These are phyloP conservation scores for Ranitomeya variabilis DNA, from an alignment of 2,113 vertebrate genomes.

Conservation along the genomic window DNA sequence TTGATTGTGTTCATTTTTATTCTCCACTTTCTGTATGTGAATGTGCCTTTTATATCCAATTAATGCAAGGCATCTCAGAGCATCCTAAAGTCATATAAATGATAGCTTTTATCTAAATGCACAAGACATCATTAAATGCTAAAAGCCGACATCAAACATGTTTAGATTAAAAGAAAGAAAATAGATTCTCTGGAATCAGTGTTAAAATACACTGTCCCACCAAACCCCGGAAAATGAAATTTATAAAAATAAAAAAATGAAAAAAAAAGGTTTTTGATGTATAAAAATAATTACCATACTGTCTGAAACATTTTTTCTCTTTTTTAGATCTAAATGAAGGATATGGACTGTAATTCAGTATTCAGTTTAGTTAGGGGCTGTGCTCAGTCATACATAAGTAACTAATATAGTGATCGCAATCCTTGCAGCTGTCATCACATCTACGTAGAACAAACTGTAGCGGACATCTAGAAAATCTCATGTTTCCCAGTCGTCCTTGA, in stretches of 20 bases:
- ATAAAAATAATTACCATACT: slow-evolving; percentile 54
- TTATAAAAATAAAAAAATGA: slow-evolving; percentile 25
- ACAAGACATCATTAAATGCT: slow-evolving; percentile 14
- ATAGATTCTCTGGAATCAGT: slow-evolving; percentile 15
- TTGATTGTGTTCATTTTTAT: too few relatives aligned
- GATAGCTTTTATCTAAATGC: neutral
- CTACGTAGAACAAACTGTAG: slow-evolving; percentile 3
- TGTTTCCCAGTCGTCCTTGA: slow-evolving; percentile 61
- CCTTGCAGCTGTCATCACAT: slow-evolving; percentile 25
- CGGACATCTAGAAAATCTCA: slow-evolving; percentile 40
- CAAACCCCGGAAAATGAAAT: slow-evolving; percentile 47
- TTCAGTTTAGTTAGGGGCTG: slow-evolving; percentile 30
- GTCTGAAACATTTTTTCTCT: slow-evolving; percentile 51
- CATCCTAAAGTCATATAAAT: neutral
- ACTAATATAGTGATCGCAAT: slow-evolving; percentile 41
- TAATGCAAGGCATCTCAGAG: slow-evolving; percentile 59
- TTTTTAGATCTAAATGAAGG: slow-evolving; percentile 27
- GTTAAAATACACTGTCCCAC: neutral
- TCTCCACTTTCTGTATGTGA: neutral
- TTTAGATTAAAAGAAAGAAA: slow-evolving; percentile 19
- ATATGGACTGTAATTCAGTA: slow-evolving; percentile 1
- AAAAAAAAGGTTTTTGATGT: slow-evolving; percentile 29
- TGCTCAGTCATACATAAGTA: slow-evolving; percentile 53
- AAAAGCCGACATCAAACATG: slow-evolving; percentile 29
- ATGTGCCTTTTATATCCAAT: neutral